Percentiles rank a stretch among this genome's conserved stretches.
Evolutionary conservation across 1,140 invertebrate species (phyloP).

Genomic region (Leguminivora glycinivorella): DNA sequence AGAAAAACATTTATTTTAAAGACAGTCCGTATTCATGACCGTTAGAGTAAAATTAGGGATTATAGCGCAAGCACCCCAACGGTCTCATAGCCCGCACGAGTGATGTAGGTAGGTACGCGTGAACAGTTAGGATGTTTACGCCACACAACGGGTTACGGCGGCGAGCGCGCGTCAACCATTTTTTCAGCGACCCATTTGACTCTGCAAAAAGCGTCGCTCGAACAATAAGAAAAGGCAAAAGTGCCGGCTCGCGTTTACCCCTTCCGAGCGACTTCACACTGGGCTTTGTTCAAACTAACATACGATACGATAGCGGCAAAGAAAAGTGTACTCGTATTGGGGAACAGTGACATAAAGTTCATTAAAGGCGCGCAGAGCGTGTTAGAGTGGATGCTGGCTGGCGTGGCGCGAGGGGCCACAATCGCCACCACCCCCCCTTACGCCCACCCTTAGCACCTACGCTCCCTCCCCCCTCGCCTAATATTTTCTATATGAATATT

Average conservation of each 20-base stretch:
- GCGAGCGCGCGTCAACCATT: conserved; percentile 38
- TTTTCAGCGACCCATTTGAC: conserved; percentile 50
- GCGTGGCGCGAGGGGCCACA: conserved; percentile 56
- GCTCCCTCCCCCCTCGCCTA: conserved; percentile 45
- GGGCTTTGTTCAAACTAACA: conserved; percentile 73
- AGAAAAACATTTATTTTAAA: neutral
- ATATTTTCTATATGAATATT: conserved; percentile 73
- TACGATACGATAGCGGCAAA: conserved; percentile 66
- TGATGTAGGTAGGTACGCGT: neutral
- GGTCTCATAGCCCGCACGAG: neutral
- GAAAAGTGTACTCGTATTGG: conserved; percentile 73
- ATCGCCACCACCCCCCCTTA: conserved; percentile 43
- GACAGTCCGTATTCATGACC: neutral
- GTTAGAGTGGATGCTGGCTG: conserved; percentile 68
- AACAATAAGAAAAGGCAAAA: conserved; percentile 68
- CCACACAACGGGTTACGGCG: conserved; percentile 1
- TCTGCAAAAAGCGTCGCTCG: conserved; percentile 53
- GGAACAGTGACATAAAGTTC: conserved; percentile 73
- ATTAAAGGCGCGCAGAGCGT: conserved; percentile 73
- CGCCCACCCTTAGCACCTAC: conserved; percentile 33
- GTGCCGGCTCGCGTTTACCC: conserved; percentile 60
- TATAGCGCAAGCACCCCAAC: neutral
- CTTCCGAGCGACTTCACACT: conserved; percentile 66
- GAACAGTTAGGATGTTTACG: conserved; percentile 1
- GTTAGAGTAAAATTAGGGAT: neutral